Conservation (phyloP, 2,113 vertebrate species). For the Amia ocellicauda region DNA sequence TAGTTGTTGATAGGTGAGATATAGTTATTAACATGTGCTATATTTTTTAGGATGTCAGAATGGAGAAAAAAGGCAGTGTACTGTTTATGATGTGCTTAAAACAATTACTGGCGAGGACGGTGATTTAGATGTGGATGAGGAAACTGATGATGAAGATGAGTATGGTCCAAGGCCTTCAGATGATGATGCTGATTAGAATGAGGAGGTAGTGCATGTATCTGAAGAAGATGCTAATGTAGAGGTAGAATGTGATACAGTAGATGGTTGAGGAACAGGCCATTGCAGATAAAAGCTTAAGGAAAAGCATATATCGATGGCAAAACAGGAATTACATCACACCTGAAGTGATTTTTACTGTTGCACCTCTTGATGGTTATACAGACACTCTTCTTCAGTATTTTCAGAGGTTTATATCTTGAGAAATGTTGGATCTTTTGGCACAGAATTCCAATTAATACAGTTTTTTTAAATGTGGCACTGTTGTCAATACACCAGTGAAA, state of each 20-base stretch:
- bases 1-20: too few relatives aligned
- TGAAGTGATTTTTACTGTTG: too few relatives aligned
- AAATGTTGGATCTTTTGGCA: not conserved
- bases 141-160: not conserved
- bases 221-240: not conserved
- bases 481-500: not conserved
- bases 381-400: too few relatives aligned
- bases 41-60: not conserved
- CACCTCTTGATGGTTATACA: too few relatives aligned
- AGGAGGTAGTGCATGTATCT: not conserved
- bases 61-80: not conserved
- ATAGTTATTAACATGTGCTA: too few relatives aligned
- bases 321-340: not conserved
- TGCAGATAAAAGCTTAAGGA: not conserved
- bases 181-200: not conserved
- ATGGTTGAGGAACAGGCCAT: not conserved
- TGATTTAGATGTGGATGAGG: not conserved
- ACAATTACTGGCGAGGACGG: not conserved
- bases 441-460: not conserved
- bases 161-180: not conserved
- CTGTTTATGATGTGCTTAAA: not conserved
- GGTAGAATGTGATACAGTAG: not conserved
- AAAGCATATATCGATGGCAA: not conserved
- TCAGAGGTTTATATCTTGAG: too few relatives aligned
- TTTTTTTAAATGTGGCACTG: not conserved